Evolutionary conservation across 2,797 vertebrate species (phyloP), one percentile per base, ranked within the genome.

Genomic region (Bradypodion pumilum): DNA sequence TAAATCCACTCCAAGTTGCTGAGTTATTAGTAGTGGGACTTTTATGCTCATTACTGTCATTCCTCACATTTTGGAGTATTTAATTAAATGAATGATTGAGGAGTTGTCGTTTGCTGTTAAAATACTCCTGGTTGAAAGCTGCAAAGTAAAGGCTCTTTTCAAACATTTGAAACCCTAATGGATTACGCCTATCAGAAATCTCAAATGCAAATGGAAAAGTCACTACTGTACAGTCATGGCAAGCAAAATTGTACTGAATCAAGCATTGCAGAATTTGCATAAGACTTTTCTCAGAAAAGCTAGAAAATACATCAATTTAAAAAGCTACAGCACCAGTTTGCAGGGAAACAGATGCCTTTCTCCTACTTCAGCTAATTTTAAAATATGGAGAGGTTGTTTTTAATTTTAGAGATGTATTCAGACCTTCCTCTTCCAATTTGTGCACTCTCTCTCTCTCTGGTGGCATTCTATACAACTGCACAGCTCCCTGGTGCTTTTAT

Each of bases 71-170:
- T 86, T 74, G 27, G 89, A 85, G 88, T 79, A 79, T 52, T 91
- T 93, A 88, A 92, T 92, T 92, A 92, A 91, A 91, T 77, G 60
- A 89, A 7, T 78, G 60, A 80, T n/a, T 2, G n/a, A 82, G 37
- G 44, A 91, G 2, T 74, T 59, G 79, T 59, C 32, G 1, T 52
- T 86, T 79, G 75, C 76, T 59, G 59, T 84, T 90, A 82, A 83
- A 83, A 59, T 82, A 74, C 42, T 88, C 52, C 42, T 74, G 66
- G 62, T 2, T 85, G 84, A 87, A 78, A 85, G 62, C 2, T 86
- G 84, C 84, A 86, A 91, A 90, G 90, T 76, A 80, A 87, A 90
- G 79, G 74, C 83, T 66, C 72, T 87, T 92, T 92, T 91, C 66
- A 86, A 81, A 88, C 42, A 1, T 1, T 86, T 16, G 0, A 29